Conservation (phyloP, 1,140 invertebrate species). For the Scaptomyza hsui region DNA sequence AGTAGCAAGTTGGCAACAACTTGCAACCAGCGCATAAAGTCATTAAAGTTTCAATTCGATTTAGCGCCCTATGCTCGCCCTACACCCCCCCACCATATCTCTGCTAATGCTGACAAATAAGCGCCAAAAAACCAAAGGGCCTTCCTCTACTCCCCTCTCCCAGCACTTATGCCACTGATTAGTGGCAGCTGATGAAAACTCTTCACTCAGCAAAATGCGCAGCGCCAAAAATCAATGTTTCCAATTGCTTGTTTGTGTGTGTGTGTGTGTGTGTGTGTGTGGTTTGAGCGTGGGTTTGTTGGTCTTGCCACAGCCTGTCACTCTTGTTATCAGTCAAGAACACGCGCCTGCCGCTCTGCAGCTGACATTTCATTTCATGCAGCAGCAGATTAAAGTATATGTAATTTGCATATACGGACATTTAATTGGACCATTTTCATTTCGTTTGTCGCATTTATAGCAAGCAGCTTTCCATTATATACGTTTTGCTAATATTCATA, state of each 20-base stretch:
- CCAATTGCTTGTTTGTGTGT: no score
- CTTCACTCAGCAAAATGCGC: conserved; percentile 28
- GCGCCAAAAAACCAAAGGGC: conserved; percentile 15
- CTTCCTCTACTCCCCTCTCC: neutral
- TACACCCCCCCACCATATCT: neutral
- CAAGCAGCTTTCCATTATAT: neutral
- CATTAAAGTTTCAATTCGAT: conserved; percentile 78
- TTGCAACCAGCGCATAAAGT: conserved; percentile 73
- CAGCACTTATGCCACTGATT: conserved; percentile 42
- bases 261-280: neutral
- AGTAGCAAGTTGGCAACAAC: conserved; percentile 27
- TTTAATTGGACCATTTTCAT: conserved; percentile 34
- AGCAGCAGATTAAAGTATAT: neutral
- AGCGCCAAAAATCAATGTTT: conserved; percentile 28
- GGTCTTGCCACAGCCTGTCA: conserved; percentile 3
- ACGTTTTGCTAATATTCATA: no score
- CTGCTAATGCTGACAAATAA: conserved; percentile 53
- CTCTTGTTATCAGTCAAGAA: conserved; percentile 39
- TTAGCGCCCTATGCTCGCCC: conserved; percentile 25
- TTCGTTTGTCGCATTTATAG: conserved; percentile 34
- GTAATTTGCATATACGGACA: conserved; percentile 15
- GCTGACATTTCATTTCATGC: conserved; percentile 10
- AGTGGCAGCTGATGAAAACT: conserved; percentile 25
- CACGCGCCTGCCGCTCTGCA: conserved; percentile 5
- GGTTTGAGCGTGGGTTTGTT: neutral